Conservation (phyloP, 2,113 vertebrate genomes). For the Hydrochoerus hydrochaeris region DNA sequence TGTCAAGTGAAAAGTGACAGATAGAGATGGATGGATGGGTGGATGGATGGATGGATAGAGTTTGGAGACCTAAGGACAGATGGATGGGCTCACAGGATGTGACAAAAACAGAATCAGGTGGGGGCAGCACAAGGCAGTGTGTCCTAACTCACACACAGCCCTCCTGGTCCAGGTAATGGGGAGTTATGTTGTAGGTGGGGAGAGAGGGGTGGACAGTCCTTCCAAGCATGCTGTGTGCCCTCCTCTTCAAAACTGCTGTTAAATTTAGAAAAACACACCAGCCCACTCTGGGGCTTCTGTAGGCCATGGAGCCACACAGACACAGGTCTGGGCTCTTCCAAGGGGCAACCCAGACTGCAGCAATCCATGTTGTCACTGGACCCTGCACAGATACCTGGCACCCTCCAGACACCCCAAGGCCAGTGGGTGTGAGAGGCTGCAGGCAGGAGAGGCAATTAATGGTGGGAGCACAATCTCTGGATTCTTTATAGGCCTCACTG, state of each 20-base stretch:
- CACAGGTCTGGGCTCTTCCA: background rate
- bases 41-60: too few relatives aligned
- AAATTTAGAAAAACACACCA: background rate
- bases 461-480: background rate
- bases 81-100: background rate
- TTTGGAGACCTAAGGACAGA: too few relatives aligned
- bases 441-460: background rate
- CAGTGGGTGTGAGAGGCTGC: background rate
- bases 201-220: background rate
- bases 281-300: background rate
- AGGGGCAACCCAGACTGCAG: background rate
- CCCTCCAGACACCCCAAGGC: background rate
- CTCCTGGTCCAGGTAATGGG: background rate
- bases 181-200: background rate
- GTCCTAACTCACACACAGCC: background rate
- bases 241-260: background rate
- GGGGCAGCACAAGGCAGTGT: background rate
- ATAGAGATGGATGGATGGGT: background rate
- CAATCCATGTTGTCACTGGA: background rate
- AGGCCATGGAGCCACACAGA: background rate
- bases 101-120: background rate
- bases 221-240: accelerated
- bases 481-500: constrained; percentile 35
- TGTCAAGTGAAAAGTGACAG: background rate
- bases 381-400: too few relatives aligned